These are phyloP conservation scores for Passer domesticus DNA, from an alignment of 2,113 vertebrate species.

Conservation along the genomic window DNA sequence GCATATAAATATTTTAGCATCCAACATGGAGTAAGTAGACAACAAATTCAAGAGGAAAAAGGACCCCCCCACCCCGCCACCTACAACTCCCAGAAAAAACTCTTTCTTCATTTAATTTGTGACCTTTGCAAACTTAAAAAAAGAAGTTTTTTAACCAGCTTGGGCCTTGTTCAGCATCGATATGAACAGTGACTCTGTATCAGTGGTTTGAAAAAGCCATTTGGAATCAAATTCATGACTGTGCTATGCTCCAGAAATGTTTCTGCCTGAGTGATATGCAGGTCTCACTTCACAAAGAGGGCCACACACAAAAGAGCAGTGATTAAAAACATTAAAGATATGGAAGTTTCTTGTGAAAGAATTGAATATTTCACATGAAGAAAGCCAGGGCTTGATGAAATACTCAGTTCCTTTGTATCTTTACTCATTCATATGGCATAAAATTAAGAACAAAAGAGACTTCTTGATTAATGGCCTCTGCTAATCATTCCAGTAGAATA, in stretches of 20 bases:
- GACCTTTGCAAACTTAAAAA: not conserved
- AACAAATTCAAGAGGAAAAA: not conserved
- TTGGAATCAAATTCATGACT: not conserved
- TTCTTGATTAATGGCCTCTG: slow-evolving; percentile 70
- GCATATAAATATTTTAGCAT: not conserved
- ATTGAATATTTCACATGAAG: slow-evolving; percentile 37
- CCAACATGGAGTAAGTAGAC: not conserved
- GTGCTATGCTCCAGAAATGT: not conserved
- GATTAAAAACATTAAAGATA: slow-evolving; percentile 18
- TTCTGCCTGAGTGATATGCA: not conserved
- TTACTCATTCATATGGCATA: slow-evolving; percentile 57
- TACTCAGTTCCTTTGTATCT: slow-evolving; percentile 30
- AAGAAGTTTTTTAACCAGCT: not conserved
- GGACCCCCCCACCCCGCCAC: accelerated
- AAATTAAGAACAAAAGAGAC: slow-evolving; percentile 66
- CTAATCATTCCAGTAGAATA: slow-evolving; percentile 69
- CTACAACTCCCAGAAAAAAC: not conserved
- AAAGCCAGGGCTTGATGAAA: slow-evolving; percentile 37
- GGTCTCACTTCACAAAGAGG: not conserved
- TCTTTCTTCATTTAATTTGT: not conserved
- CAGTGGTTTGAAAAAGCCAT: not conserved
- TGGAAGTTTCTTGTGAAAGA: slow-evolving; percentile 16
- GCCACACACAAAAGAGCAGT: not conserved
- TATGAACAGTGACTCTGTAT: not conserved
- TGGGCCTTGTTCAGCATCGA: not conserved